Percentiles rank a stretch among this genome's conserved stretches.
These are phyloP conservation scores for Polyommatus iphigenia DNA, from an alignment of 2,888 invertebrate genomes.

Conservation along the genomic window DNA sequence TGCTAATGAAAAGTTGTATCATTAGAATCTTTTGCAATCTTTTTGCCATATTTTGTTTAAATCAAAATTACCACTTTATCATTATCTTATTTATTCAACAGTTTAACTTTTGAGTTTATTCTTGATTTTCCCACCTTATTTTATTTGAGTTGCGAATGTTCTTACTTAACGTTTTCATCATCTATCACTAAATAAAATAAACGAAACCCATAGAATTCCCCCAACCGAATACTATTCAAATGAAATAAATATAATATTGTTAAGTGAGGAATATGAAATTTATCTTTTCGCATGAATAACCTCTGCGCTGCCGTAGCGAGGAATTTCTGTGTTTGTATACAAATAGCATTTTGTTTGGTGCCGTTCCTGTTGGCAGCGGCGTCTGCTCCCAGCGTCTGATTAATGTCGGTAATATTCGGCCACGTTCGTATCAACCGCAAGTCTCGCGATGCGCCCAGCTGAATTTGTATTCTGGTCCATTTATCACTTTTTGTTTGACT, in stretches of 20 bases:
- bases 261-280: conserved; percentile 18
- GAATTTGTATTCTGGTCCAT: conserved; percentile 45
- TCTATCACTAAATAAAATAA: not conserved
- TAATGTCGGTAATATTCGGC: conserved; percentile 71
- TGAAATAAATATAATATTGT: conserved; percentile 17
- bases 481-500: conserved; percentile 39
- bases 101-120: no score
- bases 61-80: not conserved
- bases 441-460: conserved; percentile 50
- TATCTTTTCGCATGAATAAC: conserved; percentile 26
- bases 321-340: conserved; percentile 33
- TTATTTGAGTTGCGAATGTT: not conserved
- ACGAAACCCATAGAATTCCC: not conserved
- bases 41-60: not conserved
- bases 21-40: not conserved
- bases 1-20: not conserved
- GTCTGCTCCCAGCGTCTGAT: conserved; percentile 59
- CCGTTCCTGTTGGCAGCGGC: conserved; percentile 59
- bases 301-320: not conserved
- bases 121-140: no score
- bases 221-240: not conserved
- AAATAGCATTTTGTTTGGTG: conserved; percentile 51
- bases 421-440: conserved; percentile 56
- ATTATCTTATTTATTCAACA: no score
- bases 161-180: not conserved